A percentile compares a stretch with the other conserved stretches of the same genome.
phyloP scores from a whole-genome alignment of 1,140 invertebrate species.

The Heliconius hewitsoni region DNA sequence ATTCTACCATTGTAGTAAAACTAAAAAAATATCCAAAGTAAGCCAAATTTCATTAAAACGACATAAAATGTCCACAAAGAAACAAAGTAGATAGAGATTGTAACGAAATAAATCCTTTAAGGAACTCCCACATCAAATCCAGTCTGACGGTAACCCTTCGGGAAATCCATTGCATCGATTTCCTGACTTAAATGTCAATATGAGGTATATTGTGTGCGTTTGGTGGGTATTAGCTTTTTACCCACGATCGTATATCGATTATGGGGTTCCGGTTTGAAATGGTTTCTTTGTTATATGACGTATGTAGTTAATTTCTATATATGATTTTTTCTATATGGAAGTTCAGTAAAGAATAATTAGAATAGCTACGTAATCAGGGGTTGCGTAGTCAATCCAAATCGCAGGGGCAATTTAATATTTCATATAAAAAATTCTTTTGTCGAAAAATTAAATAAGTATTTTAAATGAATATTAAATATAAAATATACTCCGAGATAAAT shows the following conservation, averaged over 20 bases:
- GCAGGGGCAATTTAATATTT: too few species aligned
- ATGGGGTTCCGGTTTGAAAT: constrained; percentile 2
- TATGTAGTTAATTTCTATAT: too few species aligned
- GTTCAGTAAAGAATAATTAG: too few species aligned
- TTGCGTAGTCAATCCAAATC: too few species aligned
- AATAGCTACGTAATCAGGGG: too few species aligned
- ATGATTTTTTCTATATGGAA: too few species aligned
- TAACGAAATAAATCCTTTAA: constrained; percentile 41
- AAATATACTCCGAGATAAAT: too few species aligned
- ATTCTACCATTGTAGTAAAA: not conserved
- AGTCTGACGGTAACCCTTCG: constrained; percentile 33
- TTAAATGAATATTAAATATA: too few species aligned
- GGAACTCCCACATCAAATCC: constrained; percentile 39
- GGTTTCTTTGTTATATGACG: not conserved
- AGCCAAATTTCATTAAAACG: not conserved
- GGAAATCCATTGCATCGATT: constrained; percentile 42
- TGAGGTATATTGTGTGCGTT: constrained; percentile 18
- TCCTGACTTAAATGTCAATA: constrained; percentile 43
- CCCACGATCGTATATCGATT: not conserved
- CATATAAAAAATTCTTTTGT: too few species aligned
- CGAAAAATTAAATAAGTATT: too few species aligned
- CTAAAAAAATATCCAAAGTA: not conserved
- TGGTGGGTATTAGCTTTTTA: constrained; percentile 10
- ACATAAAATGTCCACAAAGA: constrained; percentile 19
- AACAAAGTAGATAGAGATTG: constrained; percentile 4